A percentile compares a stretch with the other conserved stretches of the same genome.
phyloP scores from a whole-genome alignment of 1,140 invertebrate species.

The Musca vetustissima region DNA sequence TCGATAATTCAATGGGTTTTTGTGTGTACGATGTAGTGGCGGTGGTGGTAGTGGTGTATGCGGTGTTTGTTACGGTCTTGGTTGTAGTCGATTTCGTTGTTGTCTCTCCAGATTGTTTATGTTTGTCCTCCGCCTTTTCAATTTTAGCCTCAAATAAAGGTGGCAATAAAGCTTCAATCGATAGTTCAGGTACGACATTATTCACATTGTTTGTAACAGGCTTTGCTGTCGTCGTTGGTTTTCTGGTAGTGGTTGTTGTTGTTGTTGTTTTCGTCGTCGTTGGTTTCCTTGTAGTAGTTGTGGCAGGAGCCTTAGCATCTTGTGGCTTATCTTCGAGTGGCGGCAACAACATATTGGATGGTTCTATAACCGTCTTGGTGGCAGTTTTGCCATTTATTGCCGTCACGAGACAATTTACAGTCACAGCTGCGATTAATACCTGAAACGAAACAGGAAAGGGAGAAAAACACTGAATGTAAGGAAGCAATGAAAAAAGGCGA shows the following conservation, averaged over 20 bases:
- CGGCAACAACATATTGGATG: conserved; percentile 1
- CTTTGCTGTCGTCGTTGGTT: not conserved
- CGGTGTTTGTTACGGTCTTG: not conserved
- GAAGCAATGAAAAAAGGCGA: no score
- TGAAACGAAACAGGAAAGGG: not conserved
- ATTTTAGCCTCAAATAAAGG: conserved; percentile 14
- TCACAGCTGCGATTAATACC: conserved; percentile 23
- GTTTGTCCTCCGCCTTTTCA: not conserved
- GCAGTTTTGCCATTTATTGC: conserved; percentile 10
- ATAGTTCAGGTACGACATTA: not conserved
- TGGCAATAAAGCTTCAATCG: conserved; percentile 17
- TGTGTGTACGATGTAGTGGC: not conserved
- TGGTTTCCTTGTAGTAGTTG: no score
- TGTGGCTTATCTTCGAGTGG: not conserved
- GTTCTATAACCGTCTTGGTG: not conserved
- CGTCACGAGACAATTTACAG: conserved; percentile 22
- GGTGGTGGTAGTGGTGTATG: not conserved
- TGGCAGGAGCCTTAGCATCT: not conserved
- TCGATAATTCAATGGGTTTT: no score
- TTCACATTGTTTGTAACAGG: no score
- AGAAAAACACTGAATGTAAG: not conserved
- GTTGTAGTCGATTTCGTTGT: not conserved
- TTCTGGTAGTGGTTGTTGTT: not conserved
- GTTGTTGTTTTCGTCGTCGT: no score
- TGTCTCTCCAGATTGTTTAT: not conserved